Conservation (phyloP, 2,797 vertebrate species). For the Manis pentadactyla region DNA sequence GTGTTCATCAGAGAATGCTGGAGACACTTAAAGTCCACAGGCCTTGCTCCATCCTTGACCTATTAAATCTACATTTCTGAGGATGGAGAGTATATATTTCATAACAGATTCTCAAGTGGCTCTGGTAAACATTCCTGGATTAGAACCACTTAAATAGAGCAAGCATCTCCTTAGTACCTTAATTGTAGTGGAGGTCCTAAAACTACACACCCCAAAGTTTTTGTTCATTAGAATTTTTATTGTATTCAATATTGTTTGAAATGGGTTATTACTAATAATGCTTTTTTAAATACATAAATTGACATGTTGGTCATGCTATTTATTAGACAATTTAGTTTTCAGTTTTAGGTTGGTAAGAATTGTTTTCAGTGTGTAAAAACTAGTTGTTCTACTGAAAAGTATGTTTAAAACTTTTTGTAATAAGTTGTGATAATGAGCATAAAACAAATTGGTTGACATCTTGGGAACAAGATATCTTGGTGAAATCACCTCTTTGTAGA, state of each 20-base stretch:
- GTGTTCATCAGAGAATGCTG: constrained; percentile 3
- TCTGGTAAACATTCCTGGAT: neutral
- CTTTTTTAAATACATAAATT: constrained; percentile 14
- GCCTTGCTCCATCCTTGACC: neutral
- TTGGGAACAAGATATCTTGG: constrained; percentile 33
- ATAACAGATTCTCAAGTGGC: neutral
- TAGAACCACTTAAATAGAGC: neutral
- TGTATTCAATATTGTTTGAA: constrained; percentile 24
- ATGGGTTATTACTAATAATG: neutral
- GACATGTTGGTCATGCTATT: neutral
- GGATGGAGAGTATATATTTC: neutral
- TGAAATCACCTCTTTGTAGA: neutral
- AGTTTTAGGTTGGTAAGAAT: constrained; percentile 47
- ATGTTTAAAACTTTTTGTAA: constrained; percentile 31
- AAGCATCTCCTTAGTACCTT: neutral
- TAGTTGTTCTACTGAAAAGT: neutral
- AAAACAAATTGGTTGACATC: neutral
- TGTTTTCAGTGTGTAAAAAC: constrained; percentile 30
- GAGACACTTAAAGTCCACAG: neutral
- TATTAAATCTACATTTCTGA: neutral
- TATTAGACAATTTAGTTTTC: neutral
- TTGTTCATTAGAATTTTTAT: constrained; percentile 1
- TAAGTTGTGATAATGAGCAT: neutral
- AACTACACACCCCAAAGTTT: neutral
- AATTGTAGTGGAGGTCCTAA: constrained; percentile 4